These are phyloP conservation scores for Maconellicoccus hirsutus DNA, from an alignment of 1,140 invertebrate genomes.

Conservation along the genomic window DNA sequence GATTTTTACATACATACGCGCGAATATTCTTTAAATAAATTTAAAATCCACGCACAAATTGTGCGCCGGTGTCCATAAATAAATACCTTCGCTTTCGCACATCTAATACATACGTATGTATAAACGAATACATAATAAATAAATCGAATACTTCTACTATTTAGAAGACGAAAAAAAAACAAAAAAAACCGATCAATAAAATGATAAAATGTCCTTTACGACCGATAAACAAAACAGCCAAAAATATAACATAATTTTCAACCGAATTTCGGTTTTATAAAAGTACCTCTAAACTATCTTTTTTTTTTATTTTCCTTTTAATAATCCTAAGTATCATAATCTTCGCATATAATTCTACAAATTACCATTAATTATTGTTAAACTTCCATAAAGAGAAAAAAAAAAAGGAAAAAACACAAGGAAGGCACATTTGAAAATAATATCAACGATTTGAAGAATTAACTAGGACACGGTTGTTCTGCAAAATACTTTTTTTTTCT, in stretches of 20 bases:
- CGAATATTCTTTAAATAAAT: too few relatives aligned
- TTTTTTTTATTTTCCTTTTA: not conserved
- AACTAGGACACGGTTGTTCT: not conserved
- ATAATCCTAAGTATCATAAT: not conserved
- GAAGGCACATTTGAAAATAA: not conserved
- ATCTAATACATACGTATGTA: too few relatives aligned
- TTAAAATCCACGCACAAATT: too few relatives aligned
- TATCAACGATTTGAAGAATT: not conserved
- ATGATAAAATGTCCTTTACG: too few relatives aligned
- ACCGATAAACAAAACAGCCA: not conserved
- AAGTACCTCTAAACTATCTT: not conserved
- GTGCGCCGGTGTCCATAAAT: too few relatives aligned
- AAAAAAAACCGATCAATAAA: too few relatives aligned
- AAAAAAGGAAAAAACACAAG: not conserved
- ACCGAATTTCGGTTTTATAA: not conserved
- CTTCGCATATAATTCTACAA: not conserved
- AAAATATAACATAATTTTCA: not conserved
- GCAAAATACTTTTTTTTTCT: not conserved
- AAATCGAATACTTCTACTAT: too few relatives aligned
- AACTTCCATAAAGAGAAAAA: not conserved
- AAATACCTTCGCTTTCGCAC: too few relatives aligned
- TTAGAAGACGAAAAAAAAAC: too few relatives aligned
- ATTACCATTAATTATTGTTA: conserved; percentile 3
- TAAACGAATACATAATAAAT: too few relatives aligned
- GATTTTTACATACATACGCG: too few relatives aligned